These are phyloP conservation scores for Agrotis puta DNA, from an alignment of 2,888 invertebrate genomes.

Conservation along the genomic window DNA sequence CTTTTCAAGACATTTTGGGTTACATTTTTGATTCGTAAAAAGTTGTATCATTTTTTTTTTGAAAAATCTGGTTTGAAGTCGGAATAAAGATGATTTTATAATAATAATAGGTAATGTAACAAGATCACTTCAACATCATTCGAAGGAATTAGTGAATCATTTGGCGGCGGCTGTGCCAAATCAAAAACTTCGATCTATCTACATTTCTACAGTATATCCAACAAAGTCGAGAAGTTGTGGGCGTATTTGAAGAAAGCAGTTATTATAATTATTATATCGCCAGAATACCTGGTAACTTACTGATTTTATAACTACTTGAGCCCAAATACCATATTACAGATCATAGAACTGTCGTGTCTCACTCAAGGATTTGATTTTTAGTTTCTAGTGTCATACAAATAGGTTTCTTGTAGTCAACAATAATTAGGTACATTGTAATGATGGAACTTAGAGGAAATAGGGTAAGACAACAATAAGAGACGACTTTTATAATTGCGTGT, in stretches of 20 bases:
- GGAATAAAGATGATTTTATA: background rate
- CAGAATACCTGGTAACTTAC: background rate
- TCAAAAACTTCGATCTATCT: background rate
- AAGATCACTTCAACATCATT: background rate
- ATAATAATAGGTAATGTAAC: background rate
- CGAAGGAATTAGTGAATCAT: background rate
- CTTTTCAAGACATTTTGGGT: background rate
- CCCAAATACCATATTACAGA: background rate
- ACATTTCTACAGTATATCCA: background rate
- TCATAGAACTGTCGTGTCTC: slow-evolving; percentile 7
- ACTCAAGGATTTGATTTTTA: background rate
- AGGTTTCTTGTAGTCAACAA: background rate
- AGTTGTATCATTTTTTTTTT: background rate
- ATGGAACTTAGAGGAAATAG: background rate
- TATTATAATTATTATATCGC: slow-evolving; percentile 6
- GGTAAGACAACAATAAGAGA: background rate
- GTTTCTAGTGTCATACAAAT: no score
- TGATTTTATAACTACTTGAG: slow-evolving; percentile 22
- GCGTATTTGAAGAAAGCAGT: slow-evolving; percentile 7
- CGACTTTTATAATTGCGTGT: background rate
- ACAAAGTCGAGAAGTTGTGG: slow-evolving; percentile 1
- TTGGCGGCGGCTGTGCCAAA: background rate
- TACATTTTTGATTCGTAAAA: slow-evolving; percentile 4
- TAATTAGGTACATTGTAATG: no score
- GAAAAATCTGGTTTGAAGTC: no score